A percentile compares a stretch with the other conserved stretches of the same genome.
phyloP scores from a whole-genome alignment of 2,797 vertebrate genomes.

The Sandelia bainsii region DNA sequence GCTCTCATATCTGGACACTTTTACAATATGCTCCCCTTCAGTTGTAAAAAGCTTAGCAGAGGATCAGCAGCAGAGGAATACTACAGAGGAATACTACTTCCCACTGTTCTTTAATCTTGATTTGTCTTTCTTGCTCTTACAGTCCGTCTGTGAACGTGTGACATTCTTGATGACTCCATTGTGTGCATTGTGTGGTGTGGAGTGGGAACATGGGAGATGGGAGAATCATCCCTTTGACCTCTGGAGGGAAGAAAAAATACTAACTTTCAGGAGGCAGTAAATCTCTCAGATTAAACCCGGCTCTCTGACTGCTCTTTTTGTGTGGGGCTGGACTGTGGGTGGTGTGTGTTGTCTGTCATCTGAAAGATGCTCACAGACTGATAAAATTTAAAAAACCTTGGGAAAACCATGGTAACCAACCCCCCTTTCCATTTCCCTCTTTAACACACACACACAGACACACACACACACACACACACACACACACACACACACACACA shows the following conservation, averaged over 20 bases:
- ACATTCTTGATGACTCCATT: conserved; percentile 65
- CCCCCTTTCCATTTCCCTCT: conserved; percentile 35
- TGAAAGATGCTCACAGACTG: conserved; percentile 62
- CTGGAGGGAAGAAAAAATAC: conserved; percentile 45
- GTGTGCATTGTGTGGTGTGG: conserved; percentile 49
- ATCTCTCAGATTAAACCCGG: conserved; percentile 81
- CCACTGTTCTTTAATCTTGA: conserved; percentile 47
- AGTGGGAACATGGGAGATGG: conserved; percentile 62
- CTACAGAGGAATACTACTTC: conserved; percentile 44
- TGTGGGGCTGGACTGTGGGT: conserved; percentile 58
- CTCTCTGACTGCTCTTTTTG: conserved; percentile 63
- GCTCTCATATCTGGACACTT: conserved; percentile 41
- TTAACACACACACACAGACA: conserved; percentile 24
- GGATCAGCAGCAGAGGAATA: conserved; percentile 42
- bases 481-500: conserved; percentile 32
- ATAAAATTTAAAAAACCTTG: conserved; percentile 49
- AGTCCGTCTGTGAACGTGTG: conserved; percentile 30
- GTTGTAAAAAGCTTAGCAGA: conserved; percentile 22
- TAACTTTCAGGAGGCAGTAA: conserved; percentile 71
- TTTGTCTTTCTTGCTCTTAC: conserved; percentile 29
- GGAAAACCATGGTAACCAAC: conserved; percentile 72
- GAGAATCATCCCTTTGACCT: conserved; percentile 70
- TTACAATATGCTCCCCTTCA: conserved; percentile 22
- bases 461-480: conserved; percentile 31
- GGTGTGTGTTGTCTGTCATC: conserved; percentile 65